Conservation (phyloP, 2,888 invertebrate genomes). For the Troides aeacus region DNA sequence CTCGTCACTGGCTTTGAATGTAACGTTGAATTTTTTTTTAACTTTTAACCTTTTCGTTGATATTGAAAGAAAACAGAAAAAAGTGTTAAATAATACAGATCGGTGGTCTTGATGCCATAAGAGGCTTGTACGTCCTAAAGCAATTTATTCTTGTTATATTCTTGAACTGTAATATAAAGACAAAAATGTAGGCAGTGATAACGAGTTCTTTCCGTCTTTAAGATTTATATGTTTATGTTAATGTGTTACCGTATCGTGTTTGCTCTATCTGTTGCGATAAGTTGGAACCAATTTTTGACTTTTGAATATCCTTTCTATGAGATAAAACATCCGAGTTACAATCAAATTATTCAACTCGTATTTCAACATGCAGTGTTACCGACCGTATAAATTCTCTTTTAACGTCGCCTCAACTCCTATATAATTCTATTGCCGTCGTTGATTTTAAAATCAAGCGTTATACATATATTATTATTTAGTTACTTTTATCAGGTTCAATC, state of each 20-base stretch:
- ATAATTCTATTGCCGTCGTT: too few species aligned
- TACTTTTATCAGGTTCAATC: too few species aligned
- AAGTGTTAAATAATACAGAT: too few species aligned
- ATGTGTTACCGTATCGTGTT: slow-evolving; percentile 5
- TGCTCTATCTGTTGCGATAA: slow-evolving; percentile 6
- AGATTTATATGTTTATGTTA: slow-evolving; percentile 7
- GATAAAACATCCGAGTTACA: slow-evolving; percentile 7
- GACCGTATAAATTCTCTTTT: not conserved
- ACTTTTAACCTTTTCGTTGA: too few species aligned
- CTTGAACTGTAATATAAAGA: not conserved
- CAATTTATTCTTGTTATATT: not conserved
- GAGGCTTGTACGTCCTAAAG: too few species aligned
- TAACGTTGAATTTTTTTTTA: too few species aligned
- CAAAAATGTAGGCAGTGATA: slow-evolving; percentile 1
- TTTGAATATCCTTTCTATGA: slow-evolving; percentile 3
- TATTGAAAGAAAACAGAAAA: too few species aligned
- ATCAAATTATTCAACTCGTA: slow-evolving; percentile 1
- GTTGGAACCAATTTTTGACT: not conserved
- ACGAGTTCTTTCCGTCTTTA: not conserved
- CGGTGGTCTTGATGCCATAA: too few species aligned
- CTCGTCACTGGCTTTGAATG: too few species aligned
- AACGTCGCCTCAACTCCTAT: too few species aligned
- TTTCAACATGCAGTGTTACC: not conserved
- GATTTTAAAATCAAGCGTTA: too few species aligned
- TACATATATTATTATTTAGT: too few species aligned